phyloP scores from a whole-genome alignment of 2,113 vertebrate species.

The Elachura formosa region DNA sequence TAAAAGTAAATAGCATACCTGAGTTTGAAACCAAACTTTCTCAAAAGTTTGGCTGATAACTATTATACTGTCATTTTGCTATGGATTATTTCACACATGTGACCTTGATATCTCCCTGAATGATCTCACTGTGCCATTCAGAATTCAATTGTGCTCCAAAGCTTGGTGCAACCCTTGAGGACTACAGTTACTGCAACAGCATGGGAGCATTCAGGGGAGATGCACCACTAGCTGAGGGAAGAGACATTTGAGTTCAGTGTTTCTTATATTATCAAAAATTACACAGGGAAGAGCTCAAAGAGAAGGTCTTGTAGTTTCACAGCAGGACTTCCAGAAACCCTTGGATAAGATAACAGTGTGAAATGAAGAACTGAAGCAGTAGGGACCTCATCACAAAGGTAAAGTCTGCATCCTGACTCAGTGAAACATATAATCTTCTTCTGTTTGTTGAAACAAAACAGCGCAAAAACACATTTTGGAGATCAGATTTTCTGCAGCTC shows the following conservation, averaged over 20 bases:
- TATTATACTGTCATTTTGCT: background rate
- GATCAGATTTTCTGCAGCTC: background rate
- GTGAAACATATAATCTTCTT: slow-evolving; percentile 36
- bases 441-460: slow-evolving; percentile 16
- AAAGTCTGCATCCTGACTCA: background rate
- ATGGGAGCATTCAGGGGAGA: background rate
- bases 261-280: slow-evolving; percentile 30
- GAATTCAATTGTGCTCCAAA: background rate
- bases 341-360: background rate
- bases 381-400: background rate
- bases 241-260: background rate
- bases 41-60: background rate
- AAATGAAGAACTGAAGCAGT: slow-evolving; percentile 15
- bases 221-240: background rate
- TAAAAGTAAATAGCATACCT: background rate
- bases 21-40: background rate
- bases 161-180: background rate
- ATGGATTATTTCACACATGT: background rate
- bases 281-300: background rate
- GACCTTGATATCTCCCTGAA: background rate
- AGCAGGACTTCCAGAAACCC: background rate
- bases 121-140: background rate
- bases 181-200: background rate
- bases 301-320: background rate
- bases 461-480: background rate